Evolutionary conservation across 2,113 vertebrate genomes (phyloP), one percentile per base, ranked within the genome.

Genomic region (Laticauda colubrina): DNA sequence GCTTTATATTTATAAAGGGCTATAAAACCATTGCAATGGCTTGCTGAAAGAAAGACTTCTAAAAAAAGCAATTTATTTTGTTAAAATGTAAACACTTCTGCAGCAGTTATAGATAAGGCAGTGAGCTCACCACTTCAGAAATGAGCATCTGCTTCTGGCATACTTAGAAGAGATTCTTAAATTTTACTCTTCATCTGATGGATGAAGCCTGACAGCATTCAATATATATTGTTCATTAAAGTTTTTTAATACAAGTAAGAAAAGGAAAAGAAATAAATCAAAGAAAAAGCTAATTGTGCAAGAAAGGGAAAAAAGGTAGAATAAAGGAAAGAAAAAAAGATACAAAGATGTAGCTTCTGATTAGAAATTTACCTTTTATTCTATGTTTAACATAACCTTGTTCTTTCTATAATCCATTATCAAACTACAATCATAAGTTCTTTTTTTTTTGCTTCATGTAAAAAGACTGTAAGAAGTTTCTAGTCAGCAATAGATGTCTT

Each of bases 41-140:
- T 96, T 95, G 88, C 29, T 93, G 69, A 89, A 91, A 96, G 95
- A 96, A 94, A 95, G 53, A 93, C 89, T 75, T 96, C 96, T 61
- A 26, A 75, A 93, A 95, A 94, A 96, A 96, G 95, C 54, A 94
- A 96, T 96, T 96, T 90, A 95, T 96, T 97, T 97, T 94, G 56
- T 95, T 95, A 51, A 96, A 93, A 92, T 95, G 93, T 96, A 96
- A 96, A 95, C 93, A 94, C 95, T 96, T 96, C 56, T 96, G 54
- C 96, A 95, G 94, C 94, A 94, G 93, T 96, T 95, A 96, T 94
- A 95, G 95, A 95, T 95, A 97, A 95, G 86, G 87, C 94, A 89
- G 89, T 96, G 96, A 95, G 95, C 94, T 95, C 96, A 96, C 95
- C 93, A 94, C 94, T 97, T 97, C 95, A 95, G 96, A 96, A 96